Evolutionary conservation across 2,797 vertebrate genomes (phyloP).

Genomic region (Enteromius radiatus): DNA sequence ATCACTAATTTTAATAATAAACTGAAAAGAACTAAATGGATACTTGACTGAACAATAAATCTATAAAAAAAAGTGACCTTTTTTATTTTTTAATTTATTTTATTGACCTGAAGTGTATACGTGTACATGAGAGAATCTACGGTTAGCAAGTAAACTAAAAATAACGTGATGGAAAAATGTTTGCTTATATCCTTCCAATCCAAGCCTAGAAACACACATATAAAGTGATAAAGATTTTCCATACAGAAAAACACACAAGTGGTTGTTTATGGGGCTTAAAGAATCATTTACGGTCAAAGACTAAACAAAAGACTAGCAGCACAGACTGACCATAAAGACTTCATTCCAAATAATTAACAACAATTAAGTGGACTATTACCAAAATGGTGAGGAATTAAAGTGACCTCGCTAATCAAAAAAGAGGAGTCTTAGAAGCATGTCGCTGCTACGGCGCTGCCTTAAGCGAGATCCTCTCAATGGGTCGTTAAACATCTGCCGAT

Average conservation of each 20-base stretch:
- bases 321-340: slow-evolving; percentile 12
- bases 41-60: neutral
- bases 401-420: slow-evolving; percentile 32
- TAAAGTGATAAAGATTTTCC: neutral
- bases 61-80: neutral
- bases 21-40: neutral
- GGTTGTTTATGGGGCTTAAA: neutral
- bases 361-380: slow-evolving; percentile 20
- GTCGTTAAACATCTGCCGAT: slow-evolving; percentile 81
- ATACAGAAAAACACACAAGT: neutral
- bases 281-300: neutral
- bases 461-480: slow-evolving; percentile 64
- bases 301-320: slow-evolving; percentile 9
- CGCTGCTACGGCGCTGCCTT: slow-evolving; percentile 17
- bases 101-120: neutral
- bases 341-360: slow-evolving; percentile 29
- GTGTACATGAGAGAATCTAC: neutral
- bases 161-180: neutral
- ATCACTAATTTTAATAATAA: neutral
- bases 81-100: neutral
- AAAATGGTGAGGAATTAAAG: slow-evolving; percentile 26
- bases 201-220: neutral
- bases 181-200: neutral
- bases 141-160: neutral
- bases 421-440: slow-evolving; percentile 28